These are phyloP conservation scores for Drosophila paramelanica DNA, from an alignment of 2,888 invertebrate species.

Conservation along the genomic window DNA sequence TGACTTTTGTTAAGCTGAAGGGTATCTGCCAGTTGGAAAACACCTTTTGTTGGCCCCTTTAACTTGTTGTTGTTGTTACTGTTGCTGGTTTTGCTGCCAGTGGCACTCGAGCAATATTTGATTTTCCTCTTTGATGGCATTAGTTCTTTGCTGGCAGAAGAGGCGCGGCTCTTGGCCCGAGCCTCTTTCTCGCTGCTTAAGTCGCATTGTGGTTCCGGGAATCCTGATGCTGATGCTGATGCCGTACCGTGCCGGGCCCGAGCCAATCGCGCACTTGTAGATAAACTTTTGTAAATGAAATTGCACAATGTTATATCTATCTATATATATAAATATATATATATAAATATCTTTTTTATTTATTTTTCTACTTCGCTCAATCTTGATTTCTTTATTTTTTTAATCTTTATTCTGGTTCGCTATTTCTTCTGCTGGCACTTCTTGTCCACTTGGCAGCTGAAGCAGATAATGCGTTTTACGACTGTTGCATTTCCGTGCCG, in stretches of 20 bases:
- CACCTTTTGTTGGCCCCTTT: not conserved
- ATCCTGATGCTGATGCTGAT: not conserved
- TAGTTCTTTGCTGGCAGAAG: constrained; percentile 57
- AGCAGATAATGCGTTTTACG: constrained; percentile 79
- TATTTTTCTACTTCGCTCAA: constrained; percentile 12
- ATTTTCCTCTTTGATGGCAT: constrained; percentile 80
- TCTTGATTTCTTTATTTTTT: constrained; percentile 7
- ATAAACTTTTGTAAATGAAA: constrained; percentile 81
- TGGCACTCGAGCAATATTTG: constrained; percentile 80
- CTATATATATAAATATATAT: constrained; percentile 8
- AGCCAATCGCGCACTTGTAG: constrained; percentile 68
- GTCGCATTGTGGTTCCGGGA: constrained; percentile 19
- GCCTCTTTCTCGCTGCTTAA: constrained; percentile 24
- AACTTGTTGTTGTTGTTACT: constrained; percentile 25
- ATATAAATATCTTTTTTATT: constrained; percentile 12
- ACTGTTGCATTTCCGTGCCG: constrained; percentile 65
- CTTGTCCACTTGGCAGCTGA: constrained; percentile 69
- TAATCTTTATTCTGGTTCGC: constrained; percentile 12
- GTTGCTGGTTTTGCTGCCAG: constrained; percentile 64
- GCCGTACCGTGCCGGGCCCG: constrained; percentile 9
- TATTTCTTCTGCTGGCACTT: constrained; percentile 7
- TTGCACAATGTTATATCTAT: constrained; percentile 66
- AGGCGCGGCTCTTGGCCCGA: constrained; percentile 21
- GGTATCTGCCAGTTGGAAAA: not conserved
- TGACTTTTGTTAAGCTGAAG: not conserved